Conservation (phyloP, 2,113 vertebrate genomes). For the Charina bottae region DNA sequence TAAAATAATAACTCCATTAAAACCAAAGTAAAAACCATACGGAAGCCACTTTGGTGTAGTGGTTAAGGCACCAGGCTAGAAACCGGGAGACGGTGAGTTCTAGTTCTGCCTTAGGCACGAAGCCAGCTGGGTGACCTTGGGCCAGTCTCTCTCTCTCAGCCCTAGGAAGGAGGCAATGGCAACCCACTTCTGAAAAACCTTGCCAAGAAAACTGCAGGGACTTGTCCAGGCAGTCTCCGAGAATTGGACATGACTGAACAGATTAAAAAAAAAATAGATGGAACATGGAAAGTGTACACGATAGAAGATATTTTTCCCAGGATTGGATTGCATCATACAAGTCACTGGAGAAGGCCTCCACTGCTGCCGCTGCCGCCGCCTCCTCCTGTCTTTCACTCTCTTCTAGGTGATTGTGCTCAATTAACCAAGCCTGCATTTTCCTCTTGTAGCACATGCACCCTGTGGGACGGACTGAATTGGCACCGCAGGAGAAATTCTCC, state of each 20-base stretch:
- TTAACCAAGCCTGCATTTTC: not conserved
- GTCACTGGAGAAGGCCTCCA: not conserved
- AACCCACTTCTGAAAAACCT: too few relatives aligned
- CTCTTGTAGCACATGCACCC: not conserved
- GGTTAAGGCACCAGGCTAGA: not conserved
- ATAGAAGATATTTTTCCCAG: not conserved
- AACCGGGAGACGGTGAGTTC: not conserved
- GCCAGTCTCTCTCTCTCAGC: too few relatives aligned
- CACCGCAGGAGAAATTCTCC: not conserved
- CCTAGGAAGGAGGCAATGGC: too few relatives aligned
- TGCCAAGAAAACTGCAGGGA: too few relatives aligned
- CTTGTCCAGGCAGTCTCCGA: too few relatives aligned
- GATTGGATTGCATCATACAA: not conserved
- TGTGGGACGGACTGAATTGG: not conserved
- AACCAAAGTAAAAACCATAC: not conserved
- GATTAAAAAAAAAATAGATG: too few relatives aligned
- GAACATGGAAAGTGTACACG: not conserved
- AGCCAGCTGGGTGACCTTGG: too few relatives aligned
- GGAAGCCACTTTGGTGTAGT: not conserved
- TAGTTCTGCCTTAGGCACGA: not conserved
- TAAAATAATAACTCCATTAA: not conserved
- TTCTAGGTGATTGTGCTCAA: not conserved
- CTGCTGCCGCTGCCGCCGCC: not conserved
- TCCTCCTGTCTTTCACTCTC: not conserved
- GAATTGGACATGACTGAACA: too few relatives aligned